Conservation (phyloP, 1,140 invertebrate species). For the Papilio polyxenes region DNA sequence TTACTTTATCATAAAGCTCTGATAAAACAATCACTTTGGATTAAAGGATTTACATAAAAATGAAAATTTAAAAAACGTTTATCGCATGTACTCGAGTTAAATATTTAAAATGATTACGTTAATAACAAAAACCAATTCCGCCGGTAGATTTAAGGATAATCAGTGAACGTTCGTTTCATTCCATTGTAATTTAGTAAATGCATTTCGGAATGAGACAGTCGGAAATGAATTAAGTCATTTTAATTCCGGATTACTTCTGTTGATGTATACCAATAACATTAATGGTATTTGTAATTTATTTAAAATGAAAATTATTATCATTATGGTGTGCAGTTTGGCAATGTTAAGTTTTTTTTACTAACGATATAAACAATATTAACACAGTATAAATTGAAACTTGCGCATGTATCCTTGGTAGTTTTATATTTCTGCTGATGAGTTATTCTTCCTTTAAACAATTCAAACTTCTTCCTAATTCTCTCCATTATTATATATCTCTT, state of each 20-base stretch:
- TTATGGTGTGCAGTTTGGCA: not conserved
- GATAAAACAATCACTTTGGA: too few relatives aligned
- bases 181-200: constrained; percentile 27
- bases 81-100: constrained; percentile 5
- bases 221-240: constrained; percentile 19
- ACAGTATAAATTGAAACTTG: too few relatives aligned
- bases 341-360: too few relatives aligned
- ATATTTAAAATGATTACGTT: not conserved
- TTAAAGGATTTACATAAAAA: not conserved
- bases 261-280: not conserved
- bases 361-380: too few relatives aligned
- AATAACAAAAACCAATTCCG: constrained; percentile 27
- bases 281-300: constrained; percentile 2
- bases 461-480: too few relatives aligned
- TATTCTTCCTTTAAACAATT: too few relatives aligned
- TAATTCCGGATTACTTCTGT: constrained; percentile 9
- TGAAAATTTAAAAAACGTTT: not conserved
- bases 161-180: not conserved
- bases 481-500: too few relatives aligned
- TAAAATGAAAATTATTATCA: not conserved
- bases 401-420: too few relatives aligned
- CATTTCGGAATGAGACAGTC: constrained; percentile 11
- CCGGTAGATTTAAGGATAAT: constrained; percentile 19
- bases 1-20: too few relatives aligned
- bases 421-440: too few relatives aligned